These are phyloP conservation scores for Drosophila dives DNA, from an alignment of 2,888 invertebrate genomes.

Conservation along the genomic window DNA sequence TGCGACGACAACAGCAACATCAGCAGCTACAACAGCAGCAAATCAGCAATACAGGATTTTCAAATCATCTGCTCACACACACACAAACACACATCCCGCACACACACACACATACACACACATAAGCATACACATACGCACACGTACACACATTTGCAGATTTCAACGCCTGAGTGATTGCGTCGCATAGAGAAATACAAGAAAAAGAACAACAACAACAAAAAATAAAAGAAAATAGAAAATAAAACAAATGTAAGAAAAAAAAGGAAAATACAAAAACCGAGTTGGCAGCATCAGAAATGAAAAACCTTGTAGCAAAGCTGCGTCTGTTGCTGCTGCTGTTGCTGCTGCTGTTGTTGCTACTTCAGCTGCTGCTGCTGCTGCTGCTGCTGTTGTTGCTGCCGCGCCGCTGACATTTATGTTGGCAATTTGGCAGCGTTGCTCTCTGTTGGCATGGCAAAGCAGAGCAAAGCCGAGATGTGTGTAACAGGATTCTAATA, in stretches of 20 bases:
- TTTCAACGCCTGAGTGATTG: conserved; percentile 79
- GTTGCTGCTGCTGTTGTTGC: not conserved
- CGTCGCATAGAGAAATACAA: conserved; percentile 68
- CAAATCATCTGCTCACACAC: conserved; percentile 68
- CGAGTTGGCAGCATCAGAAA: conserved; percentile 65
- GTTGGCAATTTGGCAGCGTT: conserved; percentile 78
- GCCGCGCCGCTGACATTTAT: conserved; percentile 75
- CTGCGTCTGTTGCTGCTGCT: conserved; percentile 46
- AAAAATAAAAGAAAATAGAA: conserved; percentile 31
- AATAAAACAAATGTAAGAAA: conserved; percentile 38
- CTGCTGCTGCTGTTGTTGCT: conserved; percentile 18
- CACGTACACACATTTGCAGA: conserved; percentile 58
- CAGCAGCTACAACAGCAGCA: conserved; percentile 41
- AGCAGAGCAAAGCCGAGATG: conserved; percentile 17
- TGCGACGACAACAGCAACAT: conserved; percentile 66
- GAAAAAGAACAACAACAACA: conserved; percentile 35
- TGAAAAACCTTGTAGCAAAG: conserved; percentile 71
- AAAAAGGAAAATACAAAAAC: conserved; percentile 16
- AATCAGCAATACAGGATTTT: conserved; percentile 77
- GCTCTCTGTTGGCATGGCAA: conserved; percentile 29
- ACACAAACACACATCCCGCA: conserved; percentile 37
- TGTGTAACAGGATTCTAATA: conserved; percentile 79
- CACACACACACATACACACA: conserved; percentile 32
- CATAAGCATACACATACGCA: conserved; percentile 23
- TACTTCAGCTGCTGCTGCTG: conserved; percentile 11